Evolutionary conservation across 1,140 invertebrate genomes (phyloP).

Genomic region (Hirudo medicinalis): DNA sequence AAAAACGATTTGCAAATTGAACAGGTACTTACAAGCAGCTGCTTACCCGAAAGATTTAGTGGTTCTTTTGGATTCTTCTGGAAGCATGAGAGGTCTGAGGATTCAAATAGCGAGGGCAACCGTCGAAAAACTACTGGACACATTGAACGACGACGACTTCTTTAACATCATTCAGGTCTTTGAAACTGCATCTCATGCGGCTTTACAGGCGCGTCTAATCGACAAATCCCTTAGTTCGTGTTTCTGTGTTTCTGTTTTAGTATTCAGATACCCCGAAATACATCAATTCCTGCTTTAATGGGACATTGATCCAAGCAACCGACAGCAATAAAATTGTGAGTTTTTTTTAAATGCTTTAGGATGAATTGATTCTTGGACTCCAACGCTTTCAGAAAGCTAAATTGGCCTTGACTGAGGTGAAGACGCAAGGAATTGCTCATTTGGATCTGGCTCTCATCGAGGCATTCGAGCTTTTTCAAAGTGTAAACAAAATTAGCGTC

Average conservation of each 20-base stretch:
- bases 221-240: neutral
- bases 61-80: slow-evolving; percentile 81
- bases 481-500: slow-evolving; percentile 42
- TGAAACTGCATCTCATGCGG: neutral
- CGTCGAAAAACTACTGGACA: slow-evolving; percentile 80
- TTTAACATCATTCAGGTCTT: slow-evolving; percentile 68
- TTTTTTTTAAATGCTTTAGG: neutral
- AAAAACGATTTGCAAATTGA: neutral
- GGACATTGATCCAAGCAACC: slow-evolving; percentile 68
- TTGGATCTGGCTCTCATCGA: slow-evolving; percentile 77
- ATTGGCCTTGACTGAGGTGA: slow-evolving; percentile 56
- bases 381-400: slow-evolving; percentile 51
- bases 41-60: slow-evolving; percentile 94
- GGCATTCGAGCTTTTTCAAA: slow-evolving; percentile 72
- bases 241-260: slow-evolving; percentile 25
- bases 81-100: slow-evolving; percentile 88
- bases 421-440: slow-evolving; percentile 79
- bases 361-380: neutral
- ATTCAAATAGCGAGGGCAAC: slow-evolving; percentile 79
- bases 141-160: slow-evolving; percentile 93
- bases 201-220: neutral
- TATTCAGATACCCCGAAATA: slow-evolving; percentile 37
- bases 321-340: slow-evolving; percentile 68
- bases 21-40: slow-evolving; percentile 80
- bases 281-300: slow-evolving; percentile 57